Conservation (phyloP, 2,888 invertebrate genomes). For the Drosophila ustulata region DNA sequence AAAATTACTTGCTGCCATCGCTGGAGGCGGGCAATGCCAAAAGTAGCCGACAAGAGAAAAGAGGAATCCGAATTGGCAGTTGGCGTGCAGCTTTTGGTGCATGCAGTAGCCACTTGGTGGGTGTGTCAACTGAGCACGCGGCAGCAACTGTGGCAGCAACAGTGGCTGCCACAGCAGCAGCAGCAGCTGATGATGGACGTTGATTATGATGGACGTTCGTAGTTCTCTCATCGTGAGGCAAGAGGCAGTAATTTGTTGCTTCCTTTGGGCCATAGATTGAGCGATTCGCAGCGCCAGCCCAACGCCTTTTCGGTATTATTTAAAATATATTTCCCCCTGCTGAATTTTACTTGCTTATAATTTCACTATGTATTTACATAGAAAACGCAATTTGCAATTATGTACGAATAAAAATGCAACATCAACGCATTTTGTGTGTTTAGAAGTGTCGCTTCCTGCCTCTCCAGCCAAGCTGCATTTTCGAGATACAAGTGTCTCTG, state of each 20-base stretch:
- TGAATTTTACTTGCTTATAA: no score
- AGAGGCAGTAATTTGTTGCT: conserved; percentile 60
- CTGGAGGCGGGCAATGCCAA: conserved; percentile 67
- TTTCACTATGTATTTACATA: conserved; percentile 48
- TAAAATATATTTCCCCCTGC: conserved; percentile 63
- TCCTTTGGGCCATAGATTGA: conserved; percentile 70
- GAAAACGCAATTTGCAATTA: conserved; percentile 54
- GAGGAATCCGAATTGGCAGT: conserved; percentile 55
- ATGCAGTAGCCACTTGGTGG: conserved; percentile 75
- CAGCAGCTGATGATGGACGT: conserved; percentile 75
- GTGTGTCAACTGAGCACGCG: conserved; percentile 77
- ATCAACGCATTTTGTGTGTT: conserved; percentile 51
- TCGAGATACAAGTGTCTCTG: conserved; percentile 27
- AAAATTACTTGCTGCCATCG: conserved; percentile 77
- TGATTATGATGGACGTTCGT: conserved; percentile 75
- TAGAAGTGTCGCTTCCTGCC: conserved; percentile 62
- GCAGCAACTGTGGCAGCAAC: conserved; percentile 57
- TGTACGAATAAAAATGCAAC: conserved; percentile 40
- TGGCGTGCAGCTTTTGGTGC: conserved; percentile 60
- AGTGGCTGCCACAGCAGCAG: conserved; percentile 38
- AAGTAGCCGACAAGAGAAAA: conserved; percentile 27
- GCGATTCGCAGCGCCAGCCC: conserved; percentile 73
- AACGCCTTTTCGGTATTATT: conserved; percentile 79
- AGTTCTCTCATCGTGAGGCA: conserved; percentile 17
- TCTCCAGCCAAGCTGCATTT: conserved; percentile 27